A percentile compares a stretch with the other conserved stretches of the same genome.
Conservation (phyloP, 37 sponge, comb jelly and placozoan genomes). For the Bolinopsis microptera region DNA sequence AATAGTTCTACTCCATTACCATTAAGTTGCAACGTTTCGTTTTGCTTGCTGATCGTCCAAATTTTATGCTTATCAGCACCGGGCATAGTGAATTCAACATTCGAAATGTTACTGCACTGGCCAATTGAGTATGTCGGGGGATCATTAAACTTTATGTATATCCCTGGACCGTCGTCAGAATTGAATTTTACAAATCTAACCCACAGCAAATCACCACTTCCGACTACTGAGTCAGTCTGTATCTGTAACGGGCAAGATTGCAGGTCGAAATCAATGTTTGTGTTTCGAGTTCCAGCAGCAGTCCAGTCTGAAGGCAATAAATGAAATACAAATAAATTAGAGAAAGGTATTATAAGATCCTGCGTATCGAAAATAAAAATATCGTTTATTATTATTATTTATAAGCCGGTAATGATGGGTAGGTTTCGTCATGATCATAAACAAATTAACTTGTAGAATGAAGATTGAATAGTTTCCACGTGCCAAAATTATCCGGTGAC, state of each 20-base stretch:
- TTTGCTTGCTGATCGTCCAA: background rate
- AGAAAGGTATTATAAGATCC: too few relatives aligned
- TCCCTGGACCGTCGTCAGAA: background rate
- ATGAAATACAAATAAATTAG: too few relatives aligned
- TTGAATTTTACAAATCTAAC: background rate
- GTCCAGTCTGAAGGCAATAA: background rate
- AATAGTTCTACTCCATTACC: background rate
- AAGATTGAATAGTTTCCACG: too few relatives aligned
- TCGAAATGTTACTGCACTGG: background rate
- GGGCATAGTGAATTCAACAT: background rate
- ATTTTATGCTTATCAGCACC: background rate
- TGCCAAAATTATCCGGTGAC: too few relatives aligned
- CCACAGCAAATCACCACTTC: background rate
- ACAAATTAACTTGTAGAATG: too few relatives aligned
- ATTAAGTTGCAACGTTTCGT: background rate
- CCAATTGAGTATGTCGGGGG: background rate
- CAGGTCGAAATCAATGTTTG: background rate
- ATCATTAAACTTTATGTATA: background rate
- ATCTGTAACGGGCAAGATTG: background rate
- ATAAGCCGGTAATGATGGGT: too few relatives aligned
- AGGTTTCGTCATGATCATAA: too few relatives aligned
- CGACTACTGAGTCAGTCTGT: background rate
- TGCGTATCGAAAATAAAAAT: too few relatives aligned
- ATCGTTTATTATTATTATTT: too few relatives aligned
- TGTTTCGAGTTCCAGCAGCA: background rate